Conservation (phyloP, 2,113 vertebrate species). For the Trichechus manatus region DNA sequence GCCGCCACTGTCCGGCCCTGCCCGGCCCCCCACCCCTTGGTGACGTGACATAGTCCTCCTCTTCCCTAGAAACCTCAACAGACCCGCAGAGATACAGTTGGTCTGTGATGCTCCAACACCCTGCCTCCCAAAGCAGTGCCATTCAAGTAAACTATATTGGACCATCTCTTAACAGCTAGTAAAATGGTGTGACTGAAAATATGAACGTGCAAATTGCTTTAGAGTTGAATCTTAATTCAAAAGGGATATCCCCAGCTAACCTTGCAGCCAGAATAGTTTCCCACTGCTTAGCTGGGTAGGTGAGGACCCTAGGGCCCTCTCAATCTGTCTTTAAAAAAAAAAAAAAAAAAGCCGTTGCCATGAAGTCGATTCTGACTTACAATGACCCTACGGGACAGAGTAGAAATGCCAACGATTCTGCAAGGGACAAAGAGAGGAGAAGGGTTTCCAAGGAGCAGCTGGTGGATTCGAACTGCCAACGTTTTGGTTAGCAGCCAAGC, state of each 20-base stretch:
- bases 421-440: no score
- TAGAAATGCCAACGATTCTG: no score
- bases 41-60: background rate
- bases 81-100: background rate
- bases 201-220: background rate
- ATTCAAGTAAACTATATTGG: background rate
- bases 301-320: background rate
- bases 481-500: no score
- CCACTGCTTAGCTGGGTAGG: background rate
- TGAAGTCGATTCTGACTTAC: no score
- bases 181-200: background rate
- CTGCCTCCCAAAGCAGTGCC: background rate
- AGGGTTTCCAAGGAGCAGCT: no score
- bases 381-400: no score
- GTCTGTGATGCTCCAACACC: background rate
- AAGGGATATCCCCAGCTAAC: background rate
- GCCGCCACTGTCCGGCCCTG: no score
- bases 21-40: background rate
- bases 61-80: background rate
- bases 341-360: no score
- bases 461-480: no score
- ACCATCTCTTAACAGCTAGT: background rate
- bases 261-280: background rate
- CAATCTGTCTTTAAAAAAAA: no score
- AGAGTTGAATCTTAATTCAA: background rate